Evolutionary conservation across 2,113 vertebrate genomes (phyloP), one percentile per base, ranked within the genome.

Genomic region (Bombycilla garrulus): DNA sequence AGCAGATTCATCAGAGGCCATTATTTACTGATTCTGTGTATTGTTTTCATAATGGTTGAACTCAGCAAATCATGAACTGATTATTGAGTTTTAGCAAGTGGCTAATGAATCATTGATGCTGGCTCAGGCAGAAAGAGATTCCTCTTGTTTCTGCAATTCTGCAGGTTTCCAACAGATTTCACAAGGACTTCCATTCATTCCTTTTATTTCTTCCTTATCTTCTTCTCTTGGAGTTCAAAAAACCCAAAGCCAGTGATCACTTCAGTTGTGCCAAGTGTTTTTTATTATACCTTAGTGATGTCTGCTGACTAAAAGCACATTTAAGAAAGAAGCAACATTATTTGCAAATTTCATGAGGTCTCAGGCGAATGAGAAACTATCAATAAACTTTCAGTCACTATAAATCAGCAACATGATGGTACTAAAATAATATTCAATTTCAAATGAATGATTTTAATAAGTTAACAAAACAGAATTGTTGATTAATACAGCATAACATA

Each of bases 91-190:
- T 93, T 84, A 96, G 94, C 92, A 94, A 96, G 90, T 93, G 92
- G 92, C 94, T 96, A 94, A 97, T 96, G 95, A 96, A 96, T 97
- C 93, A 96, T 90, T 95, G 93, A 85, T 96, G 94, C 92, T 94
- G 82, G 86, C 93, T 95, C 82, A 93, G 94, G 66, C 64, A 96
- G 90, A 95, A 92, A 72, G 38, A 74, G 80, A 88, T 70, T 93
- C 92, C 65, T 86, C 77, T 25, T 79, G 80, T 88, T 92, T 76
- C 90, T 94, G 93, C 93, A 95, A 18, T 90, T 94, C 64, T 84
- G 90, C 93, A 92, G 77, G 73, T 92, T 97, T 95, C 65, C 48
- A 51, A 48, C 82, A 86, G 40, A 93, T 92, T 96, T 90, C 82
- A 60, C 72, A 70, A 72, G 54, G 53, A 6, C 7, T 71, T 88